phyloP scores from a whole-genome alignment of 1,140 invertebrate genomes.

The Zaprionus taronus region DNA sequence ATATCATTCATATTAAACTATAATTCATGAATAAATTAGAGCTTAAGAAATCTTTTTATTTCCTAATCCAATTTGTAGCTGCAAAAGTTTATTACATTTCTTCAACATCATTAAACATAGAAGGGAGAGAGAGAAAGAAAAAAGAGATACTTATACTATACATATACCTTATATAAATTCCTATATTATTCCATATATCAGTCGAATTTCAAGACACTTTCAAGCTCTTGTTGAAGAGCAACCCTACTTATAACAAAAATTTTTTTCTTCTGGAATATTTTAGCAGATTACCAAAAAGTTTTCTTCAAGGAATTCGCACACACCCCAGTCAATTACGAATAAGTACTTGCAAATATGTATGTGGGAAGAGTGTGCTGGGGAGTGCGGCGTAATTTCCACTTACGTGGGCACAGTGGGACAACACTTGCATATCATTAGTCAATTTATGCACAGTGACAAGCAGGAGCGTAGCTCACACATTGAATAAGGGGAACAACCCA shows the following conservation, averaged over 20 bases:
- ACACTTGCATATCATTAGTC: conserved; percentile 30
- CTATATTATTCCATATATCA: no score
- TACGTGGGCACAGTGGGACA: conserved; percentile 10
- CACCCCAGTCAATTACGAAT: background rate
- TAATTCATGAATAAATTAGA: no score
- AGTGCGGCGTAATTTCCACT: conserved; percentile 2
- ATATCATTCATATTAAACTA: no score
- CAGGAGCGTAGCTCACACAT: no score
- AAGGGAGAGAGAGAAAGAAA: no score
- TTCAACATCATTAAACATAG: background rate
- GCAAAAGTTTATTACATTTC: background rate
- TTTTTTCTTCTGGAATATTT: background rate
- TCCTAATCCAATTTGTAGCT: no score
- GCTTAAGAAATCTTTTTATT: no score
- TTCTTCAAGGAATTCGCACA: background rate
- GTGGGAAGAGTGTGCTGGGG: background rate
- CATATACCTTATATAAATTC: no score
- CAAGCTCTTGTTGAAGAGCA: no score
- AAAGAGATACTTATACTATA: no score
- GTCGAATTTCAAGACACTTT: no score
- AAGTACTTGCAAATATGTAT: background rate
- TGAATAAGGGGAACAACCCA: background rate
- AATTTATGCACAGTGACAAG: conserved; percentile 17
- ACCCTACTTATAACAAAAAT: background rate
- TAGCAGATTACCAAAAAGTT: background rate